Conservation (phyloP, 2,113 vertebrate species). For the Amphiprion ocellaris region DNA sequence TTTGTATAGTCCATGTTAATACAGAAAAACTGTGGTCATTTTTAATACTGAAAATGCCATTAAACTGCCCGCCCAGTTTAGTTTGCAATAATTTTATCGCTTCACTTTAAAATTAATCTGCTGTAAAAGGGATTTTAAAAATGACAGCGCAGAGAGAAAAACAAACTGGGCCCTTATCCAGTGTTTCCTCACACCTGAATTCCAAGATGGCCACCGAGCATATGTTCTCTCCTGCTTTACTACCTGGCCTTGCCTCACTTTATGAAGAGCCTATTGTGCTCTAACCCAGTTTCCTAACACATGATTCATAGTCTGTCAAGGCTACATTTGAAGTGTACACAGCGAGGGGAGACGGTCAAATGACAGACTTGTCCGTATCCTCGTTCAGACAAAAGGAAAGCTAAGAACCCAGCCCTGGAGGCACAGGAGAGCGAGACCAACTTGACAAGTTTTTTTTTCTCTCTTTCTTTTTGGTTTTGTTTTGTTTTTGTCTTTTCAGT, state of each 20-base stretch:
- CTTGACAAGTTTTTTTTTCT: slow-evolving; percentile 57
- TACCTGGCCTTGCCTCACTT: slow-evolving; percentile 49
- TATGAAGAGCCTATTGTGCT: slow-evolving; percentile 79
- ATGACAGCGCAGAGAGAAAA: slow-evolving; percentile 34
- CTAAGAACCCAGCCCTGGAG: slow-evolving; percentile 68
- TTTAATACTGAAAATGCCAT: slow-evolving; percentile 21
- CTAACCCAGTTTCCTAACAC: slow-evolving; percentile 78
- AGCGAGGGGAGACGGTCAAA: slow-evolving; percentile 73
- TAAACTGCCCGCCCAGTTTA: slow-evolving; percentile 8
- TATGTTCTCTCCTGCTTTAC: slow-evolving; percentile 47
- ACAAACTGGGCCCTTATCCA: slow-evolving; percentile 33
- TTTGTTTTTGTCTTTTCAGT: slow-evolving; percentile 21
- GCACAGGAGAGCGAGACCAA: slow-evolving; percentile 52
- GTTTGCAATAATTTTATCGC: slow-evolving; percentile 20
- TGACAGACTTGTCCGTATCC: slow-evolving; percentile 73
- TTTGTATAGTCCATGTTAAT: slow-evolving; percentile 6
- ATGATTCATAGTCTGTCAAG: slow-evolving; percentile 79
- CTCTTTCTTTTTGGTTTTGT: background rate
- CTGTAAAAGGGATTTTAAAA: slow-evolving; percentile 19
- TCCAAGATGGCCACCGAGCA: slow-evolving; percentile 59
- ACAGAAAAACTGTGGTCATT: slow-evolving; percentile 25
- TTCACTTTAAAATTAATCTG: slow-evolving; percentile 25
- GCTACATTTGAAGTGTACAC: slow-evolving; percentile 70
- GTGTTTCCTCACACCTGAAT: slow-evolving; percentile 29
- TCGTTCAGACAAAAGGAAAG: slow-evolving; percentile 78